Conservation (phyloP, 2,888 invertebrate genomes). For the Laspeyria flexula region DNA sequence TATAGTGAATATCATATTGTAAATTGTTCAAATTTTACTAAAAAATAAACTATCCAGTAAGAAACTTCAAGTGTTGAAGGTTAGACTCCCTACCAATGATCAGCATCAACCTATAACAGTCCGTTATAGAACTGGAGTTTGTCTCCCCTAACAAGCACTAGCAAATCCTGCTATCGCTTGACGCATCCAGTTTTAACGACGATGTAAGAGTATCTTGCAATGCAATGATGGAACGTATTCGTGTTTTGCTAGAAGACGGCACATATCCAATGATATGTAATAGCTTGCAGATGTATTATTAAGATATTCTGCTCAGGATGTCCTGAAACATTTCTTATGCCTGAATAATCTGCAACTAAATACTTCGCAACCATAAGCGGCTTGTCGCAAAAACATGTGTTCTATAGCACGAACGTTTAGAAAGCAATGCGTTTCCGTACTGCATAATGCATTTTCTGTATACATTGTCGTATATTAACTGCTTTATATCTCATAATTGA, state of each 20-base stretch:
- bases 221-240: background rate
- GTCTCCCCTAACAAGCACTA: too few relatives aligned
- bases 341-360: conserved; percentile 23
- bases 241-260: background rate
- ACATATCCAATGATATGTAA: background rate
- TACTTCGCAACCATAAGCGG: conserved; percentile 30
- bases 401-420: conserved; percentile 52
- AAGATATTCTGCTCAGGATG: conserved; percentile 12
- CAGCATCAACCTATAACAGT: too few relatives aligned
- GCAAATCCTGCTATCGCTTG: too few relatives aligned
- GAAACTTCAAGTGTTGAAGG: too few relatives aligned
- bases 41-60: too few relatives aligned
- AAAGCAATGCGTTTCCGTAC: conserved; percentile 64
- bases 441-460: conserved; percentile 56
- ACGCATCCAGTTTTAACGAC: too few relatives aligned
- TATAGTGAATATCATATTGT: too few relatives aligned
- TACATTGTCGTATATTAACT: conserved; percentile 37
- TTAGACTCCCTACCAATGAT: too few relatives aligned
- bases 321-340: conserved; percentile 34
- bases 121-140: too few relatives aligned
- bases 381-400: conserved; percentile 49
- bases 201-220: too few relatives aligned
- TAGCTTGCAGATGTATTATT: too few relatives aligned
- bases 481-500: conserved; percentile 21
- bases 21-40: too few relatives aligned